These are phyloP conservation scores for Leucophenga montana DNA, from an alignment of 2,888 invertebrate species.

Conservation along the genomic window DNA sequence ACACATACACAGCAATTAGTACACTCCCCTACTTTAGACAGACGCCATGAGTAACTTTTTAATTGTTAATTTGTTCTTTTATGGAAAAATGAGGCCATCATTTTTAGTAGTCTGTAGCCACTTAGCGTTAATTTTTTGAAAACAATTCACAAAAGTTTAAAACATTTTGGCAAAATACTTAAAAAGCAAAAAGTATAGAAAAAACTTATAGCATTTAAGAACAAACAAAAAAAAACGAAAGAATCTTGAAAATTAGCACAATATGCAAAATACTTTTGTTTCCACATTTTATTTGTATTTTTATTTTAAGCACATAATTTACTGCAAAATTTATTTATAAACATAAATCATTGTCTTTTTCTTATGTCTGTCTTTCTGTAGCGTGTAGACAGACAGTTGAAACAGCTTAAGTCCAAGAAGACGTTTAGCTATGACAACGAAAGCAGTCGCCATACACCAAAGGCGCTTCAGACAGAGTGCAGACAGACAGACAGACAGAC, in stretches of 20 bases:
- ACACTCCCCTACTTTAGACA: too few relatives aligned
- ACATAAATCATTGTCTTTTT: conserved; percentile 19
- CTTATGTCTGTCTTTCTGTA: too few relatives aligned
- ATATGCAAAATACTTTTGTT: conserved; percentile 22
- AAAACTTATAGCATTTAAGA: background rate
- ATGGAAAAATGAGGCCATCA: conserved; percentile 12
- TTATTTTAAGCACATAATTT: conserved; percentile 26
- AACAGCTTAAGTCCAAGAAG: conserved; percentile 7
- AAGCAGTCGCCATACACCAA: background rate
- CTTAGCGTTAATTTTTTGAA: conserved; percentile 18
- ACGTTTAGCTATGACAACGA: background rate
- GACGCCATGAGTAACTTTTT: conserved; percentile 7
- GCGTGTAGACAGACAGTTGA: background rate
- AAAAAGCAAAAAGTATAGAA: background rate
- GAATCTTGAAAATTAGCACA: conserved; percentile 19
- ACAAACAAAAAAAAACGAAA: background rate
- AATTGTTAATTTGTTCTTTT: conserved; percentile 24
- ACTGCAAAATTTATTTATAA: conserved; percentile 24
- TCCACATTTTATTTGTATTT: background rate
- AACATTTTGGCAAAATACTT: background rate
- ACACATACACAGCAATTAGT: background rate
- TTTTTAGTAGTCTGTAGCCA: background rate
- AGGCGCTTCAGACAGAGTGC: too few relatives aligned
- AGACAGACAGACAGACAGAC: background rate
- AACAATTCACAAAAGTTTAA: conserved; percentile 19